phyloP scores from a whole-genome alignment of 2,113 vertebrate species.

The Oceanodroma tethys region DNA sequence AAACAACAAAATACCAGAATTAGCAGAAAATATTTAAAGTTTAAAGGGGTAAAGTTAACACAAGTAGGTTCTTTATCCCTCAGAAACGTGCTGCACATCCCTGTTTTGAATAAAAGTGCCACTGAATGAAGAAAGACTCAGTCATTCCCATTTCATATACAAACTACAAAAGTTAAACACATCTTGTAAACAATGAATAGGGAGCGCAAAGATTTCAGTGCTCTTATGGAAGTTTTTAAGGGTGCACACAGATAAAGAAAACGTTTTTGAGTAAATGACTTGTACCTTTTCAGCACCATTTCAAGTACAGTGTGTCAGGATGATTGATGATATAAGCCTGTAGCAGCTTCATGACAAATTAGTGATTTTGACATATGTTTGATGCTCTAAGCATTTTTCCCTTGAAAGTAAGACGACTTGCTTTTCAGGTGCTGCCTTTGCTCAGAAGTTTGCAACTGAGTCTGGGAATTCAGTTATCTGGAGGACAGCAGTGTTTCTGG shows the following conservation, averaged over 20 bases:
- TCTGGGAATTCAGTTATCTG: slow-evolving; percentile 46
- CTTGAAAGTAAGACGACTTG: not conserved
- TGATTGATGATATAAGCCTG: slow-evolving; percentile 38
- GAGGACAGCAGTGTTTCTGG: not conserved
- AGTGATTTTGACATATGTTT: slow-evolving; percentile 4
- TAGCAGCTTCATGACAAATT: slow-evolving; percentile 42
- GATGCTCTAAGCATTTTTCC: slow-evolving; percentile 12
- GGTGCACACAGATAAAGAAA: slow-evolving; percentile 29
- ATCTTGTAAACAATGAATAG: not conserved
- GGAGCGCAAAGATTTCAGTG: not conserved
- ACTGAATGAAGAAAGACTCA: not conserved
- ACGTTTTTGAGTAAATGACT: slow-evolving; percentile 37
- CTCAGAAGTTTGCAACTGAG: not conserved
- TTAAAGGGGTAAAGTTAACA: not conserved
- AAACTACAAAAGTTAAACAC: not conserved
- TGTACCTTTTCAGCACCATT: slow-evolving; percentile 49
- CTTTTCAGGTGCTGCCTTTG: slow-evolving; percentile 32
- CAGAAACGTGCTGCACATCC: not conserved
- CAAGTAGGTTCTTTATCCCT: not conserved
- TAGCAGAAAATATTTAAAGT: not conserved
- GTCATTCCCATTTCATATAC: not conserved
- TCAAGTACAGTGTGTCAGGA: not conserved
- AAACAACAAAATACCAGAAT: not conserved
- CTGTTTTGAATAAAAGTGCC: not conserved
- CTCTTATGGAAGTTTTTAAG: not conserved